Evolutionary conservation across 2,888 invertebrate species (phyloP).

Genomic region (Lycophotia porphyrea): DNA sequence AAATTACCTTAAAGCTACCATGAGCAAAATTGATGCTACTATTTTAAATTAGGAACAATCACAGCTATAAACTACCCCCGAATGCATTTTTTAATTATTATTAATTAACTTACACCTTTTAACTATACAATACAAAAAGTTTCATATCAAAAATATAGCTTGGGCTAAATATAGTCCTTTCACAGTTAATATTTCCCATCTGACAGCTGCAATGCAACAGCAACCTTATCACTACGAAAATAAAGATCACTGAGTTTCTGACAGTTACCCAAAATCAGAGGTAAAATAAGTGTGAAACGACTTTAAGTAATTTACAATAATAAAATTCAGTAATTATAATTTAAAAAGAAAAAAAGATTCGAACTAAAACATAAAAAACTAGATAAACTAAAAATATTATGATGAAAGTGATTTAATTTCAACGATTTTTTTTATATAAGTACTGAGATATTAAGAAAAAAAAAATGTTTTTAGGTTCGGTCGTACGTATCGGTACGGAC

Average conservation of each 20-base stretch:
- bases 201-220: not conserved
- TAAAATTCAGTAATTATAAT: not conserved
- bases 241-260: not conserved
- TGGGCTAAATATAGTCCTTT: constrained; percentile 10
- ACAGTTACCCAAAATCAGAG: not conserved
- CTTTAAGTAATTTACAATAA: not conserved
- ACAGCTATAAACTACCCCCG: constrained; percentile 75
- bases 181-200: not conserved
- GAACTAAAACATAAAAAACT: not conserved
- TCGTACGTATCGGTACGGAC: not conserved
- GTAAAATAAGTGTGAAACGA: not conserved
- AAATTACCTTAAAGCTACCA: constrained; percentile 72
- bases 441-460: not conserved
- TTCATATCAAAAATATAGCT: constrained; percentile 15
- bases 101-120: constrained; percentile 50
- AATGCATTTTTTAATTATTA: constrained; percentile 35
- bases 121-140: constrained; percentile 12
- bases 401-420: not conserved
- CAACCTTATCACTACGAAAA: not conserved
- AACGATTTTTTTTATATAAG: not conserved
- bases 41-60: constrained; percentile 82
- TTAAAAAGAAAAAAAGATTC: not conserved
- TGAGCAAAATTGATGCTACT: constrained; percentile 79
- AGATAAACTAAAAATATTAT: not conserved
- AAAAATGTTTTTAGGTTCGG: not conserved